These are phyloP conservation scores for Vulpes ferrilata DNA, from an alignment of 2,113 vertebrate species.

Conservation along the genomic window DNA sequence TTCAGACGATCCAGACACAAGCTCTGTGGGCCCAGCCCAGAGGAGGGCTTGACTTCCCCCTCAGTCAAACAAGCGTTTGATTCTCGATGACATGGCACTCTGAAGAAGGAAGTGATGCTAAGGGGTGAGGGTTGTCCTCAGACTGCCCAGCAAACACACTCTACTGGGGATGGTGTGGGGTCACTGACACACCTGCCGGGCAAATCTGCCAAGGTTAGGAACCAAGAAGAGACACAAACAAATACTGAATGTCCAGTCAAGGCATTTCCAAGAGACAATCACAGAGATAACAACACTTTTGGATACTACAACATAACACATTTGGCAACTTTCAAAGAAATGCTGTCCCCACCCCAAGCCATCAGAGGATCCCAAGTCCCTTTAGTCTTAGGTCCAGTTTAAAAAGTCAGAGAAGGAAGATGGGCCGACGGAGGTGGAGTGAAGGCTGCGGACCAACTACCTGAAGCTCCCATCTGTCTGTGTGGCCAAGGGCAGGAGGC, in stretches of 20 bases:
- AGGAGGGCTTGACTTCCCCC: not conserved
- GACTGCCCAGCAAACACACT: not conserved
- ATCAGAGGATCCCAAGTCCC: slow-evolving; percentile 11
- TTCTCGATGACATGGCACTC: rapidly evolving
- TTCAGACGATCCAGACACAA: not conserved
- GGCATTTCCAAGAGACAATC: slow-evolving; percentile 83
- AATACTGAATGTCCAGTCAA: slow-evolving; percentile 77
- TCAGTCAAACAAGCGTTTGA: not conserved
- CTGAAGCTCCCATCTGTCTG: not conserved
- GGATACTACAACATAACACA: slow-evolving; percentile 64
- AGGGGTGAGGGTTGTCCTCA: rapidly evolving
- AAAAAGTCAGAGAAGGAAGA: slow-evolving; percentile 41
- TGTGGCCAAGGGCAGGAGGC: slow-evolving; percentile 28
- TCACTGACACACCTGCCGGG: slow-evolving; percentile 29
- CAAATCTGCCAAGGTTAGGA: slow-evolving; percentile 78
- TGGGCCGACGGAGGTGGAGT: rapidly evolving
- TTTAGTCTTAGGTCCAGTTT: slow-evolving; percentile 36
- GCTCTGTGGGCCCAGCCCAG: not conserved
- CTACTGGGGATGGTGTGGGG: slow-evolving; percentile 49
- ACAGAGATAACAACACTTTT: slow-evolving; percentile 84
- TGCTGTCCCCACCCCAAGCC: not conserved
- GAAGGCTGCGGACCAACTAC: slow-evolving; percentile 57
- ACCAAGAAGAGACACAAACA: slow-evolving; percentile 84
- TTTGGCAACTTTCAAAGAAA: slow-evolving; percentile 66
- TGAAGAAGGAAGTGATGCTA: not conserved